These are phyloP conservation scores for Venusia cambrica DNA, from an alignment of 2,888 invertebrate species.

Conservation along the genomic window DNA sequence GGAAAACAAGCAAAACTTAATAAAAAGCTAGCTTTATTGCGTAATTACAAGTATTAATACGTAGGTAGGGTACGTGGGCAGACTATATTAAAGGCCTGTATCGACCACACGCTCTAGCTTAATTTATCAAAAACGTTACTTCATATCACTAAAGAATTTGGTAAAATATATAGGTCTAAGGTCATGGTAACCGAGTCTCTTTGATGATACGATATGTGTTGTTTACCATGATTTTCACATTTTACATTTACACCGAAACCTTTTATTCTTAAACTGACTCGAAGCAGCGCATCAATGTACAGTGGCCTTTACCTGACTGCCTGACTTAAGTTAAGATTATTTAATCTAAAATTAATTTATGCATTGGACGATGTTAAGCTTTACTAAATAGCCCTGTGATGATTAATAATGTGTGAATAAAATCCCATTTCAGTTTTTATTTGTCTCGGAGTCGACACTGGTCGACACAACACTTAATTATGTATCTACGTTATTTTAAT, in stretches of 20 bases:
- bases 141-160: no score
- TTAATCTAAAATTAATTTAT: constrained; percentile 22
- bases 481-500: constrained; percentile 12
- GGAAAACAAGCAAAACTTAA: constrained; percentile 29
- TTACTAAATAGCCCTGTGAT: constrained; percentile 15
- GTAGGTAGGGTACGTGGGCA: constrained; percentile 23
- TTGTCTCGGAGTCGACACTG: no score
- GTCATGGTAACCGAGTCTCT: no score
- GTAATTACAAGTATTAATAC: constrained; percentile 19
- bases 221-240: no score
- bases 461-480: no score
- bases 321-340: no score
- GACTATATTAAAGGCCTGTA: constrained; percentile 10
- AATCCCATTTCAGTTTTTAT: no score
- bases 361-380: constrained; percentile 18
- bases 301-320: constrained; percentile 2
- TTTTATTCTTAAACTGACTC: no score
- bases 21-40: constrained; percentile 28
- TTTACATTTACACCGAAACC: no score
- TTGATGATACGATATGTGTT: no score
- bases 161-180: no score
- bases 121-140: no score
- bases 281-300: not conserved
- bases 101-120: not conserved
- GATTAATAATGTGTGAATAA: constrained; percentile 20